These are phyloP conservation scores for Notolepis coatsorum DNA, from an alignment of 2,797 vertebrate genomes.

Conservation along the genomic window DNA sequence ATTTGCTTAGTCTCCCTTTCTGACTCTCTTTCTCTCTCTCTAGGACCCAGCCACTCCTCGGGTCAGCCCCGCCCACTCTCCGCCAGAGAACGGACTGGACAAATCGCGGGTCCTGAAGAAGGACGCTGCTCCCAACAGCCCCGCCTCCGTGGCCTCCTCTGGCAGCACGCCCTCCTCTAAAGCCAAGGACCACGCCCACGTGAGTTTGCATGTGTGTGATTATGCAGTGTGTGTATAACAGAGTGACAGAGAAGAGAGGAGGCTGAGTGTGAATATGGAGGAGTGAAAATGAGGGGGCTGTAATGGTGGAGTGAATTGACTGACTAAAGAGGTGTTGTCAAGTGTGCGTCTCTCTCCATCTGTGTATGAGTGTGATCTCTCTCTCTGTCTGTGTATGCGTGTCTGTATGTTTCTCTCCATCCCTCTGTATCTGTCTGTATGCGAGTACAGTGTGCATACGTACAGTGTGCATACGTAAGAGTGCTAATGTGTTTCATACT, in stretches of 20 bases:
- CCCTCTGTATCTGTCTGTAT: no score
- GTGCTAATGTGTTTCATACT: not conserved
- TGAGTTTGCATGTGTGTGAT: constrained; percentile 65
- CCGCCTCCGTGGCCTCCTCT: constrained; percentile 94
- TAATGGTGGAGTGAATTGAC: constrained; percentile 45
- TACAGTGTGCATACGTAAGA: not conserved
- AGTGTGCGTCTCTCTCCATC: no score
- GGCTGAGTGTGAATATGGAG: not conserved
- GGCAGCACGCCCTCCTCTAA: constrained; percentile 97
- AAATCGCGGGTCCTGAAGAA: constrained; percentile 91
- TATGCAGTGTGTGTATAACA: not conserved
- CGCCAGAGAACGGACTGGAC: constrained; percentile 94
- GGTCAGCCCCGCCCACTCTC: constrained; percentile 93
- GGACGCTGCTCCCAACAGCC: constrained; percentile 93
- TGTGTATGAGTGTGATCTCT: constrained; percentile 48
- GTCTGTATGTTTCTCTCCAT: constrained; percentile 54
- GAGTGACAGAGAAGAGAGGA: not conserved
- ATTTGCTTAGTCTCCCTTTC: constrained; percentile 69
- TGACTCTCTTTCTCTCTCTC: constrained; percentile 38
- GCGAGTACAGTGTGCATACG: not conserved
- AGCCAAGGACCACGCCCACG: constrained; percentile 94
- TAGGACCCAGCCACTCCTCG: constrained; percentile 93
- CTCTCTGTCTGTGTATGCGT: constrained; percentile 43
- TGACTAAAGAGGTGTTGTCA: constrained; percentile 64
- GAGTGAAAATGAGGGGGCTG: constrained; percentile 46